phyloP scores from a whole-genome alignment of 2,888 invertebrate species.

The Lepidochitona cinerea region DNA sequence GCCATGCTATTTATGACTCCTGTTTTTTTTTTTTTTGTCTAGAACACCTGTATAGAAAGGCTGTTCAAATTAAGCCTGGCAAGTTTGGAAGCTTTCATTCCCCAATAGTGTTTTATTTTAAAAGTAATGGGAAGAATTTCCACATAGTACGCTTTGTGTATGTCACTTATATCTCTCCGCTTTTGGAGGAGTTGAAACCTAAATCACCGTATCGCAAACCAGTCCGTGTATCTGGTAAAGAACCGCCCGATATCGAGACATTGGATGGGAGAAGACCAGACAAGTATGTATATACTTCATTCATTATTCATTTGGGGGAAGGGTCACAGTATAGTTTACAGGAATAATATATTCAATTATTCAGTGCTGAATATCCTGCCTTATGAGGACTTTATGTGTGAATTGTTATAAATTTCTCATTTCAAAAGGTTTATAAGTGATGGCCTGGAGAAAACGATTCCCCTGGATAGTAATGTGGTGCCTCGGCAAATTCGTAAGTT shows the following conservation, averaged over 20 bases:
- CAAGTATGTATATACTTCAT: no score
- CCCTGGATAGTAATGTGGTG: conserved; percentile 33
- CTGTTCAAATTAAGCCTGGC: conserved; percentile 32
- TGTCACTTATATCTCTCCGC: conserved; percentile 37
- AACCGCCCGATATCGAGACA: conserved; percentile 25
- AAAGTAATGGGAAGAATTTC: conserved; percentile 5
- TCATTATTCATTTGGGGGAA: no score
- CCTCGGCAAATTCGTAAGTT: conserved; percentile 36
- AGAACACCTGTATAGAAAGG: conserved; percentile 41
- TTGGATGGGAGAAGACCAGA: conserved; percentile 42
- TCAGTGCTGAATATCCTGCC: no score
- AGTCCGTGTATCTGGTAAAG: conserved; percentile 30
- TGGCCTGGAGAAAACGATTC: conserved; percentile 35
- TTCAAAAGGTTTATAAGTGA: conserved; percentile 31
- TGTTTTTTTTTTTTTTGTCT: conserved; percentile 7
- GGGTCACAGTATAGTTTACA: no score
- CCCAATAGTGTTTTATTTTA: conserved; percentile 47
- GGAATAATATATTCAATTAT: no score
- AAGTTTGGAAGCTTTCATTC: conserved; percentile 47
- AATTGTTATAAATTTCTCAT: background rate
- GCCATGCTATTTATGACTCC: no score
- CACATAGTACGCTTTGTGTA: conserved; percentile 44
- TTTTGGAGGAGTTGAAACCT: conserved; percentile 43
- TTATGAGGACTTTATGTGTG: background rate
- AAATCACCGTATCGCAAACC: conserved; percentile 39